Percentiles rank a stretch among this genome's conserved stretches.
Conservation (phyloP, 2,797 vertebrate genomes). For the Euphonia xanthogaster region DNA sequence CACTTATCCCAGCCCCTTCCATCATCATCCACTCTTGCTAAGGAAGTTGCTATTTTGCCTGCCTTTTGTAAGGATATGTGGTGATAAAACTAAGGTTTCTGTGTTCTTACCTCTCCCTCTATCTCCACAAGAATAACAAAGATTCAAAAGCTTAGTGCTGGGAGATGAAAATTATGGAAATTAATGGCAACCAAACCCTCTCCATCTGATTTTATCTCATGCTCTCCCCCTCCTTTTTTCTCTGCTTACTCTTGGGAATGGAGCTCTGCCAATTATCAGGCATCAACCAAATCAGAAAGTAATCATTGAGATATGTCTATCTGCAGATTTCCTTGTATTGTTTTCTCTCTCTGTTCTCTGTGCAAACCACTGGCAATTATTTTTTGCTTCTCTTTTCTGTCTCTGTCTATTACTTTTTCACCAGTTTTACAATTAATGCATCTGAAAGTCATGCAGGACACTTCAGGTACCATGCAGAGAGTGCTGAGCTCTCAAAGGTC, state of each 20-base stretch:
- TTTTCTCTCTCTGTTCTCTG: background rate
- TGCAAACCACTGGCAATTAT: background rate
- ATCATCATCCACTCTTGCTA: background rate
- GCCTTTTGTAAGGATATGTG: background rate
- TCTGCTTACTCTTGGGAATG: background rate
- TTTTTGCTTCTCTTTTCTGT: background rate
- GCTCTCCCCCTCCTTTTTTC: background rate
- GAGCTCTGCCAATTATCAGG: background rate
- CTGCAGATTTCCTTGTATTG: background rate
- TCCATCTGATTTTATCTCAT: fast-evolving
- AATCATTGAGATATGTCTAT: background rate
- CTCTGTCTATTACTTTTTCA: background rate
- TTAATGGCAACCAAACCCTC: background rate
- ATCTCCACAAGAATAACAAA: background rate
- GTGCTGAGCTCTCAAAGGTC: background rate
- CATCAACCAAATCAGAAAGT: background rate
- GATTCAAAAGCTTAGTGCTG: background rate
- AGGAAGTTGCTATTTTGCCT: background rate
- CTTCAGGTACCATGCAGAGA: background rate
- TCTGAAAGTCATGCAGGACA: background rate
- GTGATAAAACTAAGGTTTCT: background rate
- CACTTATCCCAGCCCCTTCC: background rate
- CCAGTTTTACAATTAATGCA: background rate
- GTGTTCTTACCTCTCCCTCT: background rate
- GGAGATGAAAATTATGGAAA: background rate